A percentile compares a stretch with the other conserved stretches of the same genome.
Conservation (phyloP, 1,140 invertebrate genomes). For the Fragariocoptes setiger region DNA sequence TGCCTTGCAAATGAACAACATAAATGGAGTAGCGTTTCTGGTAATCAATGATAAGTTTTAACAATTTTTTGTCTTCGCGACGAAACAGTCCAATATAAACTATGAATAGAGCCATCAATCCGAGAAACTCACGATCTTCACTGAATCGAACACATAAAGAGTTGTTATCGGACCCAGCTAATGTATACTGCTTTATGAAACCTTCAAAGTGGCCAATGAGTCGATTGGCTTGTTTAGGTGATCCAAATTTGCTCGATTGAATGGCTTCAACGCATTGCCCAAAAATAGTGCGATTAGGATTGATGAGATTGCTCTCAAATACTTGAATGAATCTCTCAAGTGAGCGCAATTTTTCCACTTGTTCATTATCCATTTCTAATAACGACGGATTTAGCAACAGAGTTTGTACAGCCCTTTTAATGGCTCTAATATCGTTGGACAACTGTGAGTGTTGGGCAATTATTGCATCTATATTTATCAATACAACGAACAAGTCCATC, state of each 20-base stretch:
- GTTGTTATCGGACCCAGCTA: slow-evolving; percentile 29
- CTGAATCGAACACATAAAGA: slow-evolving; percentile 21
- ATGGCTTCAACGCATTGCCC: too few relatives aligned
- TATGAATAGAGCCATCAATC: slow-evolving; percentile 33
- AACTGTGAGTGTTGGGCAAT: slow-evolving; percentile 27
- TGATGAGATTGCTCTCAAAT: too few relatives aligned
- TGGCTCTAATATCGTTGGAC: too few relatives aligned
- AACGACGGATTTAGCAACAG: too few relatives aligned
- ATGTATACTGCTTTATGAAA: slow-evolving; percentile 26
- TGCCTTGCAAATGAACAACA: slow-evolving; percentile 8
- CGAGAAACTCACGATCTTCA: slow-evolving; percentile 27
- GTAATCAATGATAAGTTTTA: slow-evolving; percentile 33
- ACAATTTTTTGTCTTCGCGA: slow-evolving; percentile 37
- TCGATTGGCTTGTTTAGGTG: slow-evolving; percentile 23
- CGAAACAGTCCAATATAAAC: slow-evolving; percentile 40
- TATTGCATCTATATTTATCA: slow-evolving; percentile 36
- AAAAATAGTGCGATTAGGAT: too few relatives aligned
- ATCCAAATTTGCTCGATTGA: slow-evolving; percentile 26
- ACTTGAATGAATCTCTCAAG: too few relatives aligned
- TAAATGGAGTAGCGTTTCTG: slow-evolving; percentile 30
- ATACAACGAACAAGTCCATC: slow-evolving; percentile 28
- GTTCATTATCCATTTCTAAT: too few relatives aligned
- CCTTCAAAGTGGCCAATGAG: slow-evolving; percentile 31
- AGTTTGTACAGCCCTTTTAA: too few relatives aligned
- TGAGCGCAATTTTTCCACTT: too few relatives aligned